A percentile compares a stretch with the other conserved stretches of the same genome.
These are phyloP conservation scores for Neomonachus schauinslandi DNA, from an alignment of 2,113 vertebrate species.

Conservation along the genomic window DNA sequence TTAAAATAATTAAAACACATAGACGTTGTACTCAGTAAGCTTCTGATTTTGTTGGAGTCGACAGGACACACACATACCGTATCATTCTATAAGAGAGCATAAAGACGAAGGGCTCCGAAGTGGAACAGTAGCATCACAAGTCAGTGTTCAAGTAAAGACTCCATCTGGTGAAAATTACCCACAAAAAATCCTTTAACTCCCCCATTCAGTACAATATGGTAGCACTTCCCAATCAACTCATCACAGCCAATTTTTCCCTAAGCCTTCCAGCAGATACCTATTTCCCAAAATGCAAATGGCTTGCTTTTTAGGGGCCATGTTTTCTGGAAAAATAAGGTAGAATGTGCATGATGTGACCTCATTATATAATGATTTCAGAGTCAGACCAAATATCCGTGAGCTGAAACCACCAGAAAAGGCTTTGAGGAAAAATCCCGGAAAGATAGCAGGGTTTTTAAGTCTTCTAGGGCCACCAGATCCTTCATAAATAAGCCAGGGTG, in stretches of 20 bases:
- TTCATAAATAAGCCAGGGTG: background rate
- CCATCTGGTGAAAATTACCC: background rate
- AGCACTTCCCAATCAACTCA: background rate
- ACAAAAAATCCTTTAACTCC: background rate
- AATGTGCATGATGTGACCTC: background rate
- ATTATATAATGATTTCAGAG: slow-evolving; percentile 2
- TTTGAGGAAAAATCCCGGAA: background rate
- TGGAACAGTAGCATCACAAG: background rate
- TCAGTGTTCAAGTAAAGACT: slow-evolving; percentile 7
- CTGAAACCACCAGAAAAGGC: background rate
- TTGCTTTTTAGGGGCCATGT: background rate
- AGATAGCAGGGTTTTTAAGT: background rate
- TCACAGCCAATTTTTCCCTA: background rate
- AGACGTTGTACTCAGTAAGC: background rate
- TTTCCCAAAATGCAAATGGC: background rate
- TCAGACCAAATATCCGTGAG: background rate
- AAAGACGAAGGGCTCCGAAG: background rate
- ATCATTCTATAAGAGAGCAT: background rate
- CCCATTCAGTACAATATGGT: background rate
- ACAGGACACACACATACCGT: background rate
- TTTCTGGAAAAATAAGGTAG: slow-evolving; percentile 33
- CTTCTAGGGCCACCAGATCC: background rate
- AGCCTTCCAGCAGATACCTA: background rate
- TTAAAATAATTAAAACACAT: background rate
- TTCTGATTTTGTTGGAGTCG: background rate